A percentile compares a stretch with the other conserved stretches of the same genome.
phyloP scores from a whole-genome alignment of 2,888 invertebrate species.

The Heliothis peltigera region DNA sequence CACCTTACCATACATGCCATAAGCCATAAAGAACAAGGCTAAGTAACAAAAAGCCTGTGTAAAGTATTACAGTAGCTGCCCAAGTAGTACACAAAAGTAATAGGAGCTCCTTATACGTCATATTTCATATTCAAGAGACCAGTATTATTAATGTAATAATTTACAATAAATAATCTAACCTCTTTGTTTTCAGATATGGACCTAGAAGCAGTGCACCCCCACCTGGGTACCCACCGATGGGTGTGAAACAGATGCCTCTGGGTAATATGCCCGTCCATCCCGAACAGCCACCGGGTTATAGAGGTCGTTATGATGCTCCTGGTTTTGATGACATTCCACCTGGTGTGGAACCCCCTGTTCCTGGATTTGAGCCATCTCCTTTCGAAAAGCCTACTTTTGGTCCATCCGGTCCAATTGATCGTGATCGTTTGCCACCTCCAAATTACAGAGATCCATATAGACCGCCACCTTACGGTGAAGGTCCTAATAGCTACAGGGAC shows the following conservation, averaged over 20 bases:
- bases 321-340: slow-evolving; percentile 91
- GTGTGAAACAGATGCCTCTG: slow-evolving; percentile 79
- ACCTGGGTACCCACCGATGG: slow-evolving; percentile 77
- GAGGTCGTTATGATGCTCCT: slow-evolving; percentile 83
- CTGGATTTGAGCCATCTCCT: slow-evolving; percentile 90
- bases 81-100: too few species aligned
- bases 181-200: slow-evolving; percentile 82
- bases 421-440: slow-evolving; percentile 80
- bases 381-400: slow-evolving; percentile 87
- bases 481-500: slow-evolving; percentile 76
- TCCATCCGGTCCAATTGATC: slow-evolving; percentile 77
- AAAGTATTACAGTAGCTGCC: too few species aligned
- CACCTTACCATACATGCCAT: too few species aligned
- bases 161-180: slow-evolving; percentile 27
- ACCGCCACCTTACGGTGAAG: slow-evolving; percentile 78
- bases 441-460: slow-evolving; percentile 83
- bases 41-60: too few species aligned
- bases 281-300: slow-evolving; percentile 80
- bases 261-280: slow-evolving; percentile 72
- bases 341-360: slow-evolving; percentile 91
- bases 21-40: too few species aligned
- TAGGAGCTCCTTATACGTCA: neutral
- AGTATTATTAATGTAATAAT: neutral
- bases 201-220: slow-evolving; percentile 80
- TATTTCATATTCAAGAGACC: neutral